These are phyloP conservation scores for Pogonognathellus flavescens DNA, from an alignment of 1,140 invertebrate genomes.

Conservation along the genomic window DNA sequence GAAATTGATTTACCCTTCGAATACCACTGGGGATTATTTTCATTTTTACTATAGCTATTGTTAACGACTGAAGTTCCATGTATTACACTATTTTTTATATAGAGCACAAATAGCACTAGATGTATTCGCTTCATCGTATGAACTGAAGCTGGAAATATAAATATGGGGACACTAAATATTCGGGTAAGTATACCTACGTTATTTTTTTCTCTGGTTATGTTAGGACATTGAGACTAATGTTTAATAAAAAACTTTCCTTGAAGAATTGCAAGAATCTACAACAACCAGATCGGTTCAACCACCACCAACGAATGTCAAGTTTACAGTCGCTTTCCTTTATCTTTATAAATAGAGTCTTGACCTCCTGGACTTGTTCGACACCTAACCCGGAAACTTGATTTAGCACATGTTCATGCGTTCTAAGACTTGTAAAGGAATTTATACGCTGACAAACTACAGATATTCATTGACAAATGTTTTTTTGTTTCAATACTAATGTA, in stretches of 20 bases:
- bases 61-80: not conserved
- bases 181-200: not conserved
- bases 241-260: not conserved
- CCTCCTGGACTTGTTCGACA: conserved; percentile 14
- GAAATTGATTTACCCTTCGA: conserved; percentile 13
- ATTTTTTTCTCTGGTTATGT: not conserved
- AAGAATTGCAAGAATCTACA: not conserved
- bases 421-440: no score
- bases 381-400: conserved; percentile 40
- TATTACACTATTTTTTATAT: conserved; percentile 28
- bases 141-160: not conserved
- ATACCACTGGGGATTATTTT: conserved; percentile 36
- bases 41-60: conserved; percentile 24
- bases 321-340: conserved; percentile 26
- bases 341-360: conserved; percentile 32
- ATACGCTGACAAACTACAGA: no score
- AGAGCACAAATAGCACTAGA: conserved; percentile 21
- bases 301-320: conserved; percentile 33
- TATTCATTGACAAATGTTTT: no score
- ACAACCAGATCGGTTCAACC: not conserved
- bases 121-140: conserved; percentile 18
- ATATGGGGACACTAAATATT: not conserved
- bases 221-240: conserved; percentile 17
- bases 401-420: conserved; percentile 1
- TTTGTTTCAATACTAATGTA: no score